These are phyloP conservation scores for Brienomyrus longianalis DNA, from an alignment of 2,113 vertebrate genomes.

Conservation along the genomic window DNA sequence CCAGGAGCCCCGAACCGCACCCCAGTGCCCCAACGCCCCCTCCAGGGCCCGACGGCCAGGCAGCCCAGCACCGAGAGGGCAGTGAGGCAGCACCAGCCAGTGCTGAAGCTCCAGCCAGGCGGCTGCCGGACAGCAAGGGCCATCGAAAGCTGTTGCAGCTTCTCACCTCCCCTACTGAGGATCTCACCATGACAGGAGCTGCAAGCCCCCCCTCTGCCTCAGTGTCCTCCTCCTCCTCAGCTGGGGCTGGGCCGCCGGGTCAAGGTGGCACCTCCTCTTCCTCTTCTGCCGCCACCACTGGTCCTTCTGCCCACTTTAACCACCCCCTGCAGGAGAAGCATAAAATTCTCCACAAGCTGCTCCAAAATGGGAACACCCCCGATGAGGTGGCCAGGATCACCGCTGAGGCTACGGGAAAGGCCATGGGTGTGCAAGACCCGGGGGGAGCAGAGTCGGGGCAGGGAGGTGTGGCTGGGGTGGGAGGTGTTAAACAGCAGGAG, in stretches of 20 bases:
- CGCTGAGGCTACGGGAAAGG: conserved; percentile 90
- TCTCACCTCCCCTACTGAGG: conserved; percentile 85
- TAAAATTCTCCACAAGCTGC: conserved; percentile 91
- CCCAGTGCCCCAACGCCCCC: conserved; percentile 60
- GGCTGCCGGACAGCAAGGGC: conserved; percentile 73
- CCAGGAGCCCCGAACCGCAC: conserved; percentile 82
- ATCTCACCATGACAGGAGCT: conserved; percentile 55
- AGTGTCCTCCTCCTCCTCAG: conserved; percentile 58
- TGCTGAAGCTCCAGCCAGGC: conserved; percentile 62
- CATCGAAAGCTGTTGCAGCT: conserved; percentile 93
- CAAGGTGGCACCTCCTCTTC: conserved; percentile 84
- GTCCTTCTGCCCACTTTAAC: conserved; percentile 60
- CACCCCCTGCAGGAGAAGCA: conserved; percentile 89
- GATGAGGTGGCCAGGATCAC: conserved; percentile 96
- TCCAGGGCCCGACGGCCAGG: conserved; percentile 72
- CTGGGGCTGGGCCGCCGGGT: conserved; percentile 72
- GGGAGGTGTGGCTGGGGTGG: conserved; percentile 37
- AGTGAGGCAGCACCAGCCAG: conserved; percentile 51
- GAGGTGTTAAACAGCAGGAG: conserved; percentile 72
- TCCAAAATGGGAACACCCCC: conserved; percentile 93
- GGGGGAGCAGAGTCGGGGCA: conserved; percentile 54
- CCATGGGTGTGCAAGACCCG: conserved; percentile 68
- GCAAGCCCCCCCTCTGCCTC: conserved; percentile 44
- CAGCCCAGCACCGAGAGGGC: conserved; percentile 59
- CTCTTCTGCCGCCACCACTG: conserved; percentile 73